Conservation (phyloP, 2,113 vertebrate species). For the Microcebus tavaratra region DNA sequence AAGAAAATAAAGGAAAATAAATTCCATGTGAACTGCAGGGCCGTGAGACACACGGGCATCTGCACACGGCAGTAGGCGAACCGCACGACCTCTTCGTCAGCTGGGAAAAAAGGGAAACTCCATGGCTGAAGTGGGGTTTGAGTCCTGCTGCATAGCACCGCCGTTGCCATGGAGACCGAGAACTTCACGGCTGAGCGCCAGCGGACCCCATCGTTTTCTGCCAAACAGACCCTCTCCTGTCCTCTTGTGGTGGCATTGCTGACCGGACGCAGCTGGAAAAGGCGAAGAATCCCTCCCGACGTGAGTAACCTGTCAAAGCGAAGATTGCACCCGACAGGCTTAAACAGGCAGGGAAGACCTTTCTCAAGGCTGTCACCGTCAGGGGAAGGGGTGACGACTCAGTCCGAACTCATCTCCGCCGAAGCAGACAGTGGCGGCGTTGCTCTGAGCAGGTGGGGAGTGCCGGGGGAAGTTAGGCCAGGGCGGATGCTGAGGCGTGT, state of each 20-base stretch:
- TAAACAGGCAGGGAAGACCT: not conserved
- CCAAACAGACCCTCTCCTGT: not conserved
- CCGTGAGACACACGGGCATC: too few species aligned
- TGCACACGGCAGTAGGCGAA: too few species aligned
- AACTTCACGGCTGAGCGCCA: not conserved
- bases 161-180: not conserved
- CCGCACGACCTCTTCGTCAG: not conserved
- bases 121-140: rapidly evolving
- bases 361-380: not conserved
- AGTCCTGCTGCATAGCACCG: rapidly evolving
- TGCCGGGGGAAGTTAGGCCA: rapidly evolving
- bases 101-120: too few species aligned
- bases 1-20: too few species aligned
- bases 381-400: not conserved
- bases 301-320: not conserved
- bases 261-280: too few species aligned
- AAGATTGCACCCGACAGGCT: not conserved
- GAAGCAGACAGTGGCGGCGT: rapidly evolving
- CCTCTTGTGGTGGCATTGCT: not conserved
- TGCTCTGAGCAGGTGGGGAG: not conserved
- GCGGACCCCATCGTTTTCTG: not conserved
- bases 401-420: not conserved
- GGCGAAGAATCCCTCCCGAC: not conserved
- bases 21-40: rapidly evolving
- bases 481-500: not conserved